A percentile compares a stretch with the other conserved stretches of the same genome.
phyloP scores from a whole-genome alignment of 1,140 invertebrate genomes.

The Alviniconcha marisindica region DNA sequence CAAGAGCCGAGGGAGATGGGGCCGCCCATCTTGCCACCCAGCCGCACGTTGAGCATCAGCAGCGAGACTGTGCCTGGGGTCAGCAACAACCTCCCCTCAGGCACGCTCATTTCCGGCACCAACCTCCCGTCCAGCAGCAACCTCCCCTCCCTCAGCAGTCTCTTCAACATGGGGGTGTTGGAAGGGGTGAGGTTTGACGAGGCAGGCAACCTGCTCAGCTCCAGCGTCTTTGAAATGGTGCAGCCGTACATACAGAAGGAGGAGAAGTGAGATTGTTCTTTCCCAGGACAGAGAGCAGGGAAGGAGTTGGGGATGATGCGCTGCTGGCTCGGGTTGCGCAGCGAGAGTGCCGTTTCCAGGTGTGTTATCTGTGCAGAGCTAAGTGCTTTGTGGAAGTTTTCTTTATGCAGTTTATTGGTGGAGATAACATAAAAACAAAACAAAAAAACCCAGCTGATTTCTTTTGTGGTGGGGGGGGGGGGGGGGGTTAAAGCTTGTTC shows the following conservation, averaged over 20 bases:
- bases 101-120: background rate
- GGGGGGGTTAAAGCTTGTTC: too few species aligned
- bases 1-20: constrained; percentile 18
- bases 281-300: too few species aligned
- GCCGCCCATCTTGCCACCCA: background rate
- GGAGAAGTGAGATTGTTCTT: too few species aligned
- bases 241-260: constrained; percentile 22
- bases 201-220: constrained; percentile 26
- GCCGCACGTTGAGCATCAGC: background rate
- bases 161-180: constrained; percentile 6
- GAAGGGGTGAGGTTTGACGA: constrained; percentile 29
- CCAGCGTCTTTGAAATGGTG: constrained; percentile 38
- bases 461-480: too few species aligned
- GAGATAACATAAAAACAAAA: too few species aligned
- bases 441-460: too few species aligned
- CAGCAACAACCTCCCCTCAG: constrained; percentile 19
- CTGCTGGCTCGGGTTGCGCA: too few species aligned
- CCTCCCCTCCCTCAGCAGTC: background rate
- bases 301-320: too few species aligned
- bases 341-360: too few species aligned
- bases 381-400: too few species aligned
- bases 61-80: constrained; percentile 18
- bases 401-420: too few species aligned
- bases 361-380: too few species aligned
- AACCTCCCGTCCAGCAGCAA: background rate